phyloP scores from a whole-genome alignment of 2,113 vertebrate species.

The Sphaerodactylus townsendi region DNA sequence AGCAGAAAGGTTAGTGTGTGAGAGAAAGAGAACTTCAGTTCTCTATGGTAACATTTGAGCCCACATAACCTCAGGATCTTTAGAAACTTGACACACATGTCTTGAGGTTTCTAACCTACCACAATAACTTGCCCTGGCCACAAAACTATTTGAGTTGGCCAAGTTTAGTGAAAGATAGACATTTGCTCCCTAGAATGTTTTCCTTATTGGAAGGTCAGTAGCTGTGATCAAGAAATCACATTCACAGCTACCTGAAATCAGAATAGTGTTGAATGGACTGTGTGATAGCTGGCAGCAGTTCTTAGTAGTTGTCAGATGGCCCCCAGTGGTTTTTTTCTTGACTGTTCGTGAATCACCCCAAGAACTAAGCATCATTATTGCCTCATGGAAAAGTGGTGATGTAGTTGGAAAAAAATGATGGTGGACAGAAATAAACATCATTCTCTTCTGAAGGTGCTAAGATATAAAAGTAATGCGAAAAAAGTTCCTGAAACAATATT shows the following conservation, averaged over 20 bases:
- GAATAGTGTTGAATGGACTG: neutral
- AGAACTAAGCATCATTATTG: neutral
- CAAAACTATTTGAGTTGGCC: conserved; percentile 25
- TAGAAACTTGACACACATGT: conserved; percentile 45
- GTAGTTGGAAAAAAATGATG: neutral
- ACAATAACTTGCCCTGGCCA: conserved; percentile 38
- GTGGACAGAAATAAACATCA: neutral
- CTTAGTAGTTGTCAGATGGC: neutral
- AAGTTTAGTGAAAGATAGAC: conserved; percentile 3
- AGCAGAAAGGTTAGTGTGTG: conserved; percentile 23
- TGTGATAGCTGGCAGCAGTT: neutral
- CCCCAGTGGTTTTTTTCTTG: neutral
- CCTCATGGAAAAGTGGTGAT: neutral
- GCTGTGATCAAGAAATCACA: neutral
- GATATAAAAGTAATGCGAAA: neutral
- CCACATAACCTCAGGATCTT: conserved; percentile 50
- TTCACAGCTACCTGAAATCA: neutral
- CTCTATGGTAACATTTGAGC: conserved; percentile 18
- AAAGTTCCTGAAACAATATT: neutral
- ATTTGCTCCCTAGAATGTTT: neutral
- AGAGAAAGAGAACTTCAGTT: conserved; percentile 45
- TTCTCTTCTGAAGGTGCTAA: neutral
- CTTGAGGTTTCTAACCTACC: conserved; percentile 58
- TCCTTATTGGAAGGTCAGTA: conserved; percentile 5
- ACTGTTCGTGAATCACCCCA: neutral